These are phyloP conservation scores for Agrotis segetum DNA, from an alignment of 2,888 invertebrate genomes.

Conservation along the genomic window DNA sequence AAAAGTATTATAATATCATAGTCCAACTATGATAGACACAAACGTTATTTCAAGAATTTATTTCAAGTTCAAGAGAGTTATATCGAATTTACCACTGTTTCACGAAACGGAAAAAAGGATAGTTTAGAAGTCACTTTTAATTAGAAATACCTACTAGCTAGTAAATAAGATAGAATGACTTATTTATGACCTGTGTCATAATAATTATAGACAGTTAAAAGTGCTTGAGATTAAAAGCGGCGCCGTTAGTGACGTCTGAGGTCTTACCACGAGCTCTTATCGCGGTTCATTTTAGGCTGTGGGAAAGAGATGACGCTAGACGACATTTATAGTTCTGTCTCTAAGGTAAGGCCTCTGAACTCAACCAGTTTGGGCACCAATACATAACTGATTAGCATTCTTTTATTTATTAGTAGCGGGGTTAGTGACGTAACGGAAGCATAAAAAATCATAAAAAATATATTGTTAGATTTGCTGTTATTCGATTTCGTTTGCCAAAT, in stretches of 20 bases:
- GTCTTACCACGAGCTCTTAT: no score
- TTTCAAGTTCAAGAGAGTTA: neutral
- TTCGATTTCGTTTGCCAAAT: no score
- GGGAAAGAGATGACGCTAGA: no score
- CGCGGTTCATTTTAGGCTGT: no score
- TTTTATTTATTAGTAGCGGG: neutral
- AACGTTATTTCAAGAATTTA: no score
- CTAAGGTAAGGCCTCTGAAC: no score
- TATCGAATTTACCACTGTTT: neutral
- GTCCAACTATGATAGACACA: no score
- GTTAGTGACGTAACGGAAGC: neutral
- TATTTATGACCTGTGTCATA: neutral
- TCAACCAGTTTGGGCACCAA: neutral
- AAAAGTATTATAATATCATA: no score
- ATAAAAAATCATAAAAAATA: no score
- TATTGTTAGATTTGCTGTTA: no score
- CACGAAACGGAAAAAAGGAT: neutral
- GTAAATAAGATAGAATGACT: neutral
- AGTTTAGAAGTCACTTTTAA: neutral
- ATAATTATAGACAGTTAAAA: no score
- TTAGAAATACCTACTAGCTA: neutral
- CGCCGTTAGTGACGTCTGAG: conserved; percentile 4
- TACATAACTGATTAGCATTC: neutral
- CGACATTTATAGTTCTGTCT: no score
- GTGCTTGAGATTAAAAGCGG: conserved; percentile 21